A percentile compares a stretch with the other conserved stretches of the same genome.
phyloP scores from a whole-genome alignment of 2,888 invertebrate genomes.

The Amphipyra tragopoginis region DNA sequence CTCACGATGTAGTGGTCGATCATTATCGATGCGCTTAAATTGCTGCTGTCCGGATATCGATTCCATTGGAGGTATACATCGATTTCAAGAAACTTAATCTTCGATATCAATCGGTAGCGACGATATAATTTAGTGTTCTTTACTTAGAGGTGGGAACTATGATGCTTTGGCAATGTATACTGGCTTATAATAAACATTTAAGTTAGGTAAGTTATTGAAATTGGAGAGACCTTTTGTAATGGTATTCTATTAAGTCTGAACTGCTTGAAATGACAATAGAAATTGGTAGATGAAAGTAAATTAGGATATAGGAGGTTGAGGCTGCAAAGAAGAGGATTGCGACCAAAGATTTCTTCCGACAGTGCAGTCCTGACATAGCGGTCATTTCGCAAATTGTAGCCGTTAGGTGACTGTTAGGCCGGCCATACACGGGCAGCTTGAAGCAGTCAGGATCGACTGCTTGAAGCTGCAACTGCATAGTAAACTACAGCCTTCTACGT shows the following conservation, averaged over 20 bases:
- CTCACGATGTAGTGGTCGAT: slow-evolving; percentile 40
- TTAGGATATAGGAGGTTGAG: too few species aligned
- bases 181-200: background rate
- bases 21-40: slow-evolving; percentile 55
- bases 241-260: background rate
- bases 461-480: too few species aligned
- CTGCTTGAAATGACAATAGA: too few species aligned
- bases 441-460: too few species aligned
- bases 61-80: slow-evolving; percentile 44
- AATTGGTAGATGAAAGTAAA: too few species aligned
- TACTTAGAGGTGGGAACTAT: slow-evolving; percentile 19
- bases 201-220: background rate
- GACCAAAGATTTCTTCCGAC: too few species aligned
- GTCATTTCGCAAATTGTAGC: too few species aligned
- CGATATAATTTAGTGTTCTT: slow-evolving; percentile 47
- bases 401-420: too few species aligned
- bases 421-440: too few species aligned
- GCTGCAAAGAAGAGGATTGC: too few species aligned
- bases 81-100: slow-evolving; percentile 57
- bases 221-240: background rate
- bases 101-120: slow-evolving; percentile 51
- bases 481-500: too few species aligned
- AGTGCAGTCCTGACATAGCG: too few species aligned
- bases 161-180: background rate
- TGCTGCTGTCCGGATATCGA: slow-evolving; percentile 55